Conservation (phyloP, 2,888 invertebrate genomes). For the Tenthredo scrophulariae region DNA sequence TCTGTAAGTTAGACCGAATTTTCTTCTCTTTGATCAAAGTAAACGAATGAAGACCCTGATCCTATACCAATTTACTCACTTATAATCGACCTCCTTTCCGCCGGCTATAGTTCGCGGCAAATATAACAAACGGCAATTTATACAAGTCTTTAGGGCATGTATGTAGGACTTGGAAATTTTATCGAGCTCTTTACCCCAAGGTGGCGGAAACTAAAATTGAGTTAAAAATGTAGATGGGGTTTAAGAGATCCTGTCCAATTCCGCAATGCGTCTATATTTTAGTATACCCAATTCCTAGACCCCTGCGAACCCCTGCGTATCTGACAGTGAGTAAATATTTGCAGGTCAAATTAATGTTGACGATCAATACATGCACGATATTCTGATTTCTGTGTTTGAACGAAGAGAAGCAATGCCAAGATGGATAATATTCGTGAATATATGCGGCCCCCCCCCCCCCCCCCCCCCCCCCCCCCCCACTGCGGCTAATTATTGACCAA, state of each 20-base stretch:
- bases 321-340: constrained; percentile 48
- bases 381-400: neutral
- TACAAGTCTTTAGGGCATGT: neutral
- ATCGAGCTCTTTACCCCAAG: neutral
- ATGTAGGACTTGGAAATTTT: neutral
- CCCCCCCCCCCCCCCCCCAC: too few species aligned
- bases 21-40: constrained; percentile 29
- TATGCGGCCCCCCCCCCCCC: too few species aligned
- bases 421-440: neutral
- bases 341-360: constrained; percentile 21
- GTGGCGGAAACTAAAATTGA: neutral
- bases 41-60: neutral
- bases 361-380: constrained; percentile 19
- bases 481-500: neutral
- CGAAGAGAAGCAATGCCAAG: neutral
- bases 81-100: neutral
- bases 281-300: constrained; percentile 1
- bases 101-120: neutral
- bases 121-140: neutral
- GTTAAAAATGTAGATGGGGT: neutral
- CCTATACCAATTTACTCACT: neutral
- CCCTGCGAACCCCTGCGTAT: neutral
- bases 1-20: neutral
- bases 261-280: neutral
- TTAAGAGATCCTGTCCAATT: neutral